Percentiles rank a stretch among this genome's conserved stretches.
Conservation (phyloP, 2,113 vertebrate species). For the Trinectes maculatus region DNA sequence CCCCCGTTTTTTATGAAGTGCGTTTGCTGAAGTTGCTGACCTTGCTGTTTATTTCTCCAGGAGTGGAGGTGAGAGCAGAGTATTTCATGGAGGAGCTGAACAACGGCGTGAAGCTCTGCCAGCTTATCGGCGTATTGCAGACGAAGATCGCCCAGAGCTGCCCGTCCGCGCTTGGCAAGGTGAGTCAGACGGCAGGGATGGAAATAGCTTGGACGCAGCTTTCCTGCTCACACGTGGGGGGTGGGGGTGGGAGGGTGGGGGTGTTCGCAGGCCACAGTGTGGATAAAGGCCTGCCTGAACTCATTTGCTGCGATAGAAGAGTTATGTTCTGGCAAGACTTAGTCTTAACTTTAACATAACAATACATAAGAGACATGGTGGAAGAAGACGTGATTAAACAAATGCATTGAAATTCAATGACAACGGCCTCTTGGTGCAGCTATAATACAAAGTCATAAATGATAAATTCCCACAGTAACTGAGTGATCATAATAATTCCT, state of each 20-base stretch:
- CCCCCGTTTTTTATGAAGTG: too few relatives aligned
- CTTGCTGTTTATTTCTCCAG: conserved; percentile 47
- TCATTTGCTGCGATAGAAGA: not conserved
- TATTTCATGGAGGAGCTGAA: conserved; percentile 83
- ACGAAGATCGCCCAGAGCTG: conserved; percentile 83
- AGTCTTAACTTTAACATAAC: not conserved
- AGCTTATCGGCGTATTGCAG: conserved; percentile 88
- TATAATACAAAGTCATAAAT: not conserved
- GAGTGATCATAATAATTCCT: rapidly evolving
- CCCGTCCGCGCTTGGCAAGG: conserved; percentile 81
- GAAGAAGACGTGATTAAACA: too few relatives aligned
- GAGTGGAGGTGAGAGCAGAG: conserved; percentile 85
- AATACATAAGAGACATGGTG: not conserved
- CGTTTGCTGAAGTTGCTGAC: too few relatives aligned
- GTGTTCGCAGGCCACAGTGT: not conserved
- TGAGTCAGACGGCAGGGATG: conserved; percentile 65
- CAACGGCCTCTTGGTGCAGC: not conserved
- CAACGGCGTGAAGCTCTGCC: conserved; percentile 86
- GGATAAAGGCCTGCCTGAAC: not conserved
- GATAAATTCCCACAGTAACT: not conserved
- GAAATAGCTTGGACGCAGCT: conserved; percentile 1
- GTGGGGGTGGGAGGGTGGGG: not conserved
- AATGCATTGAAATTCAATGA: not conserved
- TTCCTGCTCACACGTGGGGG: not conserved
- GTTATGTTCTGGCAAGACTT: not conserved